Base-by-base conservation (phyloP, 2,888 invertebrate species). In the Creontiades dilutus region DNA sequence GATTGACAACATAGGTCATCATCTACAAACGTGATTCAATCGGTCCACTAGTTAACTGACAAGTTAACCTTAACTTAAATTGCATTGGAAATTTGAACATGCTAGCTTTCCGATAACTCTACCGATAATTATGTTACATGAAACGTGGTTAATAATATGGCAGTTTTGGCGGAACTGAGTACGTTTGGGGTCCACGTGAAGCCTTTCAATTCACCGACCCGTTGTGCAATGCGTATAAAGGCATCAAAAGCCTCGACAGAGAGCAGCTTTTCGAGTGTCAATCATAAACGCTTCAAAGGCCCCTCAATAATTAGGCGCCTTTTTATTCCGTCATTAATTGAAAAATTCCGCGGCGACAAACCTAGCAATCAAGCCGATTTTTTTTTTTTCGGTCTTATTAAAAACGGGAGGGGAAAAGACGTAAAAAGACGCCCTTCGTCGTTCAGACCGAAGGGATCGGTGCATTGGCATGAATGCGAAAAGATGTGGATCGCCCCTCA, bases 251-350 rank as follows among this genome's bases (percentile, higher is more conserved):
- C 57, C 16, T 37, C 37, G 37, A 37, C 37, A n/a, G 14, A 5
- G 57, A 68, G 23, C 68, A 12, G 19, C 78, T 78, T 78, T 78
- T 78, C 47, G 78, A 46, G 68, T 78, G 78, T 78, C 78, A 78
- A 78, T 78, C 78, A 78, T 46, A 68, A 12, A 68, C 12, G 37
- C 37, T 78, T 11, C 11, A 46, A 78, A 46, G 46, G 46, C 78
- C 78, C 46, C 47, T 78, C 46, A 46, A 78, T 19, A 78, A 78
- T 78, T 46, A 78, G 37, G 78, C 46, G 14, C 16, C 78, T 78
- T 47, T 78, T 78, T 78, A 46, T 78, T 78, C 47, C 78, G 78
- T 37, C 78, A 78, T 78, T 78, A 78, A 46, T 78, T 78, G 47
- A 78, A 78, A n/a, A 78, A 78, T 78, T 46, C 78, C 46, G 16